phyloP scores from a whole-genome alignment of 2,113 vertebrate genomes.

The Tychaedon coryphoeus region DNA sequence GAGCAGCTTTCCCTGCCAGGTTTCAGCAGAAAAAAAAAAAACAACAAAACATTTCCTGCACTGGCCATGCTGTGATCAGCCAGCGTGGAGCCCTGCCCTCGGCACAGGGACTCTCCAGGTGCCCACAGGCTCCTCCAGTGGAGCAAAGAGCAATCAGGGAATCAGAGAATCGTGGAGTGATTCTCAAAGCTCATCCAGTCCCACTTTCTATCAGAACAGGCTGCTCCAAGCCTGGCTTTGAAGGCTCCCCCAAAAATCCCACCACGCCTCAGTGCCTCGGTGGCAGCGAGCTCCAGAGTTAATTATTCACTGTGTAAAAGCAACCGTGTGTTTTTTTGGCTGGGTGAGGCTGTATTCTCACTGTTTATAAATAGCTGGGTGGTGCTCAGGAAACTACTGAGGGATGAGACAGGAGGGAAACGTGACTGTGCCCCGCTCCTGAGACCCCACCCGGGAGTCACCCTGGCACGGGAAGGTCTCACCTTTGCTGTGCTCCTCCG shows the following conservation, averaged over 20 bases:
- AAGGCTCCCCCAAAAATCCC: not conserved
- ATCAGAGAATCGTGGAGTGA: not conserved
- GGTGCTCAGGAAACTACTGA: constrained; percentile 32
- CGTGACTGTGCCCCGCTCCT: not conserved
- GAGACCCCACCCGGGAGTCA: not conserved
- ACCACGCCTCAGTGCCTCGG: not conserved
- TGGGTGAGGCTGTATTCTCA: not conserved
- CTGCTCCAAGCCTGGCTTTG: not conserved
- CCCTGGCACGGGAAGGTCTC: not conserved
- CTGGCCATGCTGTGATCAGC: not conserved
- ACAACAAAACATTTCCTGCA: not conserved
- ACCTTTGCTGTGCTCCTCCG: constrained; percentile 82
- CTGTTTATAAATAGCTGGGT: constrained; percentile 29
- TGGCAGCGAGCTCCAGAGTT: not conserved
- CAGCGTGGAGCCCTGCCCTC: not conserved
- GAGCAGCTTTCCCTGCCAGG: constrained; percentile 26
- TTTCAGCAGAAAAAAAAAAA: not conserved
- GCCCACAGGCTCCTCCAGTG: fast-evolving
- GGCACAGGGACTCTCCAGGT: not conserved
- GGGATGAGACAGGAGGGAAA: constrained; percentile 48
- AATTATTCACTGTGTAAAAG: not conserved
- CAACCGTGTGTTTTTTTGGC: not conserved
- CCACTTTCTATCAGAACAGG: not conserved
- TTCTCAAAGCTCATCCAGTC: not conserved
- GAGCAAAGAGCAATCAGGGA: not conserved